A percentile compares a stretch with the other conserved stretches of the same genome.
Conservation (phyloP, 1,140 invertebrate genomes). For the Panagrolaimus sp. region DNA sequence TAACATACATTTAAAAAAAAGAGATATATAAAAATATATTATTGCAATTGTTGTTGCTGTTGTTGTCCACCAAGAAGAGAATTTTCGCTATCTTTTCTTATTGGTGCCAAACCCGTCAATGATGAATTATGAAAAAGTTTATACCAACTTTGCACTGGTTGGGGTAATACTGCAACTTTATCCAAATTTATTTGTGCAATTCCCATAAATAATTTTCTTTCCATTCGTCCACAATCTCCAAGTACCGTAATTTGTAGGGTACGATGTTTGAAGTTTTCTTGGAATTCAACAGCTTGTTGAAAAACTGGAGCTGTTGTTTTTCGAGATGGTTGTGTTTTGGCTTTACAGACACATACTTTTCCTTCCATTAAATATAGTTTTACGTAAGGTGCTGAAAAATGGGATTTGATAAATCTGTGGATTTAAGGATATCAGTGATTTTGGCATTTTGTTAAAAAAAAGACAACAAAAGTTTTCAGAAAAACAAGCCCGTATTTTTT, state of each 20-base stretch:
- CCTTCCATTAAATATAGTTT: conserved; percentile 86
- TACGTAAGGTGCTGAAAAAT: conserved; percentile 85
- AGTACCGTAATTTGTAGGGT: conserved; percentile 95
- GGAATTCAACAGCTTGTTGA: conserved; percentile 86
- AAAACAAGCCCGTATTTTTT: no score
- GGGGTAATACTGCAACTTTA: conserved; percentile 81
- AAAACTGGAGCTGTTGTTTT: conserved; percentile 92
- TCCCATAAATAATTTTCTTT: conserved; percentile 92
- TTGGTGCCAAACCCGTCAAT: conserved; percentile 42
- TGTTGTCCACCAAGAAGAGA: no score
- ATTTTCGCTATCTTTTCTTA: conserved; percentile 17
- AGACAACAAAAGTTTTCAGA: no score
- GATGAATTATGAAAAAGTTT: conserved; percentile 78
- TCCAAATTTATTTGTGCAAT: conserved; percentile 96
- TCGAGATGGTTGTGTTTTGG: conserved; percentile 82
- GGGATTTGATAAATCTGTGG: conserved; percentile 7
- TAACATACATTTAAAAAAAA: no score
- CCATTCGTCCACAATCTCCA: conserved; percentile 88
- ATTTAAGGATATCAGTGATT: no score
- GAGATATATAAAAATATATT: no score
- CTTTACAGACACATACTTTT: conserved; percentile 92
- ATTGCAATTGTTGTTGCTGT: no score
- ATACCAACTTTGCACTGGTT: conserved; percentile 98
- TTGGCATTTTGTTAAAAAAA: no score
- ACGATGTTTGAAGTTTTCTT: conserved; percentile 82